A percentile compares a stretch with the other conserved stretches of the same genome.
Conservation (phyloP, 2,888 invertebrate genomes). For the Xestia rhomboidea region DNA sequence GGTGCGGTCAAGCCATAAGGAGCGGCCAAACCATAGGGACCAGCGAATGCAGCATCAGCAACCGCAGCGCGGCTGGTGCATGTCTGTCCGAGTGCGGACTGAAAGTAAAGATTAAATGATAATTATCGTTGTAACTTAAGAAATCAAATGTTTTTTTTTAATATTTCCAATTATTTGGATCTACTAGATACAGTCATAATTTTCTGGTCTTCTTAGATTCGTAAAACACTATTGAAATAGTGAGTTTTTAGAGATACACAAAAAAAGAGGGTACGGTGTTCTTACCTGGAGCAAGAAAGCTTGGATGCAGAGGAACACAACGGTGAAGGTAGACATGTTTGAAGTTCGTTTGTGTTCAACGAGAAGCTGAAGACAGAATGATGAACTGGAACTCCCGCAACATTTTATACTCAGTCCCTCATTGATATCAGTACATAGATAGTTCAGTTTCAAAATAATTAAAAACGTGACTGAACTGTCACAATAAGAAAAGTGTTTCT, state of each 20-base stretch:
- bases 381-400: not conserved
- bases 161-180: too few species aligned
- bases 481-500: not conserved
- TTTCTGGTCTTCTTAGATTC: too few species aligned
- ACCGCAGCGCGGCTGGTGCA: conserved; percentile 1
- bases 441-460: not conserved
- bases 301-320: conserved; percentile 70
- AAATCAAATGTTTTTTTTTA: too few species aligned
- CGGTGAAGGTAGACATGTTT: conserved; percentile 69
- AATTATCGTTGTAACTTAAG: too few species aligned
- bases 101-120: not conserved
- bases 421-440: not conserved
- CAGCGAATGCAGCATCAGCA: not conserved
- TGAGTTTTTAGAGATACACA: not conserved
- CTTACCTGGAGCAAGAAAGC: conserved; percentile 69
- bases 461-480: conserved; percentile 16
- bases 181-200: too few species aligned
- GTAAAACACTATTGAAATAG: too few species aligned
- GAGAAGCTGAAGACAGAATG: conserved; percentile 39
- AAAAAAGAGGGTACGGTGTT: accelerated
- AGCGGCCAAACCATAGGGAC: not conserved
- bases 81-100: conserved; percentile 1
- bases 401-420: conserved; percentile 16
- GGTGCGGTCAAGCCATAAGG: not conserved
- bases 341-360: conserved; percentile 37